Evolutionary conservation across 2,797 vertebrate genomes (phyloP).

Genomic region (Myripristis jacobus): DNA sequence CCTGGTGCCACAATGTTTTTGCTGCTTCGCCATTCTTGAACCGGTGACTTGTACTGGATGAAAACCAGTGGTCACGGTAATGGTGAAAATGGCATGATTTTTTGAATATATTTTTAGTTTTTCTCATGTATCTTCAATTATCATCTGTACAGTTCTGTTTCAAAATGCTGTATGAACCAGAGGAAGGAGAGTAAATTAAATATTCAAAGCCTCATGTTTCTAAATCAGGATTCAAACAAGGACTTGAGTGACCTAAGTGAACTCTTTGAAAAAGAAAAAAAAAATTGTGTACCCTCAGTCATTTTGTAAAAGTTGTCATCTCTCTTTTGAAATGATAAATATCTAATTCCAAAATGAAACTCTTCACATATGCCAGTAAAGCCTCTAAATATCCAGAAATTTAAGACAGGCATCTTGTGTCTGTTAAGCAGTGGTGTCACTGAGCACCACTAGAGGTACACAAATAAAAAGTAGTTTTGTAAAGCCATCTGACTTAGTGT

Average conservation of each 20-base stretch:
- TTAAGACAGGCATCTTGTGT: too few species aligned
- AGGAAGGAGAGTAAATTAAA: too few species aligned
- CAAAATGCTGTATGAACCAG: neutral
- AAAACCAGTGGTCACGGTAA: neutral
- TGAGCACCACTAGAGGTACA: neutral
- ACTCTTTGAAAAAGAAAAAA: too few species aligned
- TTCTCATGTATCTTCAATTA: neutral
- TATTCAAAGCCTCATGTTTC: too few species aligned
- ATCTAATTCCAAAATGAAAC: too few species aligned
- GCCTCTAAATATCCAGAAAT: too few species aligned
- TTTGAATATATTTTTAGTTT: neutral
- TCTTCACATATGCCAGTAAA: too few species aligned
- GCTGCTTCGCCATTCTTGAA: constrained; percentile 37
- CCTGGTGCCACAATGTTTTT: constrained; percentile 57
- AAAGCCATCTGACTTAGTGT: neutral
- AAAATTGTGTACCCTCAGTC: too few species aligned
- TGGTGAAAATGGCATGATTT: neutral
- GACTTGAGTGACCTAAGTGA: too few species aligned
- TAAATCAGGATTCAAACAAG: too few species aligned
- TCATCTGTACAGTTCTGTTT: neutral
- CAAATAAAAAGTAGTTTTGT: constrained; percentile 1
- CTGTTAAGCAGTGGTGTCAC: neutral
- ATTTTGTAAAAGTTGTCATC: too few species aligned
- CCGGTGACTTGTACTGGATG: constrained; percentile 4
- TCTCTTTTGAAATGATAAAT: too few species aligned